Base-by-base conservation (phyloP, 2,888 invertebrate genomes). In the Clepsis dumicolana region DNA sequence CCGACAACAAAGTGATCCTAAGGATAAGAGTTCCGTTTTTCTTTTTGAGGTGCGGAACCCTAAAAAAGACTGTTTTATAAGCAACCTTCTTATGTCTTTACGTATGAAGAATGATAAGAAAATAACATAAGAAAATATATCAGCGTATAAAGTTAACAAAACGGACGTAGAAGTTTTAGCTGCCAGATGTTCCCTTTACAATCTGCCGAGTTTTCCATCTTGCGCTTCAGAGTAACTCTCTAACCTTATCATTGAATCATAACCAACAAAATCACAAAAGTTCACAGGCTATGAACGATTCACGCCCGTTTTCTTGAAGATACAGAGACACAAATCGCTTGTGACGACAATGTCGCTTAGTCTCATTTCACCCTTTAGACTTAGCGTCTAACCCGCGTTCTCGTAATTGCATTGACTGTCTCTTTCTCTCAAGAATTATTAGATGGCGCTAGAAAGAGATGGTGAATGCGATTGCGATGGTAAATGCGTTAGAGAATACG, bases 141-240 rank as follows among this genome's bases (percentile, higher is more conserved):
- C 57, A 50, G 50, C 67, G 63, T 63, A 63, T 57, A 50, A 67
- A 67, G 67, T 67, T 63, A 67, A 63, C 67, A 63, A 67, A 63
- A 67, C 56, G 52, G 59, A 53, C 52, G 64, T 59, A 27, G 41
- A 67, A 57, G 67, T 63, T 63, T 59, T 59, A 41, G 63, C 57
- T 41, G 57, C 67, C 67, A 67, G 67, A 68, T 68, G 68, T 59
- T 68, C 52, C 68, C 68, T 59, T 64, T 59, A 63, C 63, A 64
- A 68, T 68, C 50, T 68, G 32, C 25, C 5, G 52, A 57, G 59
- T 68, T 64, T 68, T 68, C 64, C 68, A 64, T 53, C 68, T 64
- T 64, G 44, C 27, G 50, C 50, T 63, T 68, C 29, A 25, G 57
- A 64, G 68, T 64, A 57, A 59, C 57, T 44, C 64, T 53, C 32